Base-by-base conservation (phyloP, 37 sponge, comb jelly and placozoan genomes). In the Spongilla lacustris region DNA sequence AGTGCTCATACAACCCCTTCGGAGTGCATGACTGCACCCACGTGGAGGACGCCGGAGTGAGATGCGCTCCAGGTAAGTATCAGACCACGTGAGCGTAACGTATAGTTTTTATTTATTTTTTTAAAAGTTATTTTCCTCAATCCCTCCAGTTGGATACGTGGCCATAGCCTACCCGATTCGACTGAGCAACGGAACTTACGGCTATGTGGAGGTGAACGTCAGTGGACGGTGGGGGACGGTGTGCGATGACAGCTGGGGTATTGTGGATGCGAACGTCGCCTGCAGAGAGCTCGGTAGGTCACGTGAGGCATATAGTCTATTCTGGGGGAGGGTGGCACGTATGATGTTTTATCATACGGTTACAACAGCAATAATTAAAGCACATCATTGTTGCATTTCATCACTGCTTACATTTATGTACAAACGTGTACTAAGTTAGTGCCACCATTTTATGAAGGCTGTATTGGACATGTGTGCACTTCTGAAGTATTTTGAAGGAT, bases 201-300 rank as follows among this genome's bases (percentile, higher is more conserved):
- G 91, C 21, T 29, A 66, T n/a, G 91, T 91, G 46, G 91, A 91
- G 67, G 66, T 91, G 2, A 83, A 50, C 66, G 24, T 25, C 77
- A 86, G 85, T 36, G 71, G 76, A 34, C 81, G 78, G 36, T 90
- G 91, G 91, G 91, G 91, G 9, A 90, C 91, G 19, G 86, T 90
- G 36, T 90, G 91, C 74, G 91, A 90, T 68, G 86, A 85, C 66
- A 29, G 77, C 38, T 90, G 91, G 91, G 91, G 85, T 4, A 90
- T 90, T 67, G 82, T 75, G 69, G 86, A 90, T 81, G 91, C 91
- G 17, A 49, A 81, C 11, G 50, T 90, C 2, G 91, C 71, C 50
- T 90, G 91, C 82, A 80, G 86, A 66, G 86, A 90, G 32, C 77
- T 90, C 19, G 86, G 91, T 84, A 30, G 71, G 83, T 71, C 34